phyloP scores from a whole-genome alignment of 2,113 vertebrate species.

The Eupsittula cactorum region DNA sequence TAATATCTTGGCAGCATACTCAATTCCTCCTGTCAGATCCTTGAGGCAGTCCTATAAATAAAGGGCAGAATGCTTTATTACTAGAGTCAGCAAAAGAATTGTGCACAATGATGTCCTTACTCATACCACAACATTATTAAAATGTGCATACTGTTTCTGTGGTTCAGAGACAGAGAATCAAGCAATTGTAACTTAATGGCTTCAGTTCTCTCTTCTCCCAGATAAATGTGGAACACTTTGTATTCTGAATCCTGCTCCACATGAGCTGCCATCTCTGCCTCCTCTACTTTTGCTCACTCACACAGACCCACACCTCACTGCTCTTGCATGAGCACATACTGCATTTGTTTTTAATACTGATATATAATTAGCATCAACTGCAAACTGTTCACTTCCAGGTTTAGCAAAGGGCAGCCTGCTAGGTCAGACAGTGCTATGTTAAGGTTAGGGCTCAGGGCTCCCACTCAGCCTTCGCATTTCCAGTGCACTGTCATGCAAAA shows the following conservation, averaged over 20 bases:
- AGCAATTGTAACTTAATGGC: not conserved
- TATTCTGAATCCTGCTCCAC: not conserved
- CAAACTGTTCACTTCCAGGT: not conserved
- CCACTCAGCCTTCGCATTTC: rapidly evolving
- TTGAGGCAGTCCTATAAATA: constrained; percentile 76
- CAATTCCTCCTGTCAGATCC: constrained; percentile 74
- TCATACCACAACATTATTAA: constrained; percentile 4
- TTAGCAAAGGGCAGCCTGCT: not conserved
- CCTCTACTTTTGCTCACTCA: not conserved
- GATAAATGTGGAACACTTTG: not conserved
- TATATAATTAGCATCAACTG: not conserved
- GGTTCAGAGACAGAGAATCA: not conserved
- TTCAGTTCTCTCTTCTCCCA: not conserved
- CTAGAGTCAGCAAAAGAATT: constrained; percentile 65
- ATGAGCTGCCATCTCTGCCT: not conserved
- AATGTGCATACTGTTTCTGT: not conserved
- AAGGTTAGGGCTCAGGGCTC: not conserved
- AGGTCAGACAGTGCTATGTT: rapidly evolving
- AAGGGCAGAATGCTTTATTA: constrained; percentile 68
- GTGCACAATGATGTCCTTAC: constrained; percentile 49
- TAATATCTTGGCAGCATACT: constrained; percentile 73
- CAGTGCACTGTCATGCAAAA: not conserved
- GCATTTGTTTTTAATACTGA: not conserved
- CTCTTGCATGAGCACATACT: not conserved
- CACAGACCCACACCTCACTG: not conserved